Evolutionary conservation across 1,140 invertebrate genomes (phyloP), one percentile per base, ranked within the genome.

Genomic region (Condylostylus longicornis): DNA sequence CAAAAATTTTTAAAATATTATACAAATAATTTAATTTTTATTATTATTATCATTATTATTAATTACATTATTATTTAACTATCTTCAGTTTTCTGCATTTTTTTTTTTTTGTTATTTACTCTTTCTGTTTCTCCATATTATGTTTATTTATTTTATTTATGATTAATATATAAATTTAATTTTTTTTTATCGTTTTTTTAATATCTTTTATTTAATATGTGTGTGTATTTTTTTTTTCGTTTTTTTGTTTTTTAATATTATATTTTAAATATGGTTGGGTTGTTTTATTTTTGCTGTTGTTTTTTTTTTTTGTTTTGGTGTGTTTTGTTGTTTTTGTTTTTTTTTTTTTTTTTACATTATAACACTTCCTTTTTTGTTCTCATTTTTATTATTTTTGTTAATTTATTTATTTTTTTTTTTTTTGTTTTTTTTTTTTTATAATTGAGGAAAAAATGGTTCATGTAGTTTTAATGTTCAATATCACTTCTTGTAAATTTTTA

Each of bases 301-400:
- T 12, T 35, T 35, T 25, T 35, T 22, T 23, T 13, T 22, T 21
- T 14, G 19, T 22, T 35, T 21, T 13, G 4, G 20, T 23, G 12
- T 22, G 12, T 23, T 35, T 21, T 23, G 12, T 19, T 12, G 8
- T 12, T 5, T 3, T 34, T 17, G 13, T 35, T 35, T 22, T 22
- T 2, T 13, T 14, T 23, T 22, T 12, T 15, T 14, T 25, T 22
- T 13, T 23, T 19, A 33, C n/a, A 5, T 22, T 35, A 15, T 22
- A 5, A 22, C 12, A 15, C 3, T 33, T 33, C 4, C 6, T 18
- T 6, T 4, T 33, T 33, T 33, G n/a, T 33, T 17, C 31, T 33
- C 31, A 33, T 33, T 33, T 7, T 33, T 22, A 19, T 34, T 35
- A 13, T 13, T 35, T 35, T 4, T 15, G 14, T 23, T 22, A 23